Conservation (phyloP, 1,140 invertebrate species). For the Drosophila baimaii region DNA sequence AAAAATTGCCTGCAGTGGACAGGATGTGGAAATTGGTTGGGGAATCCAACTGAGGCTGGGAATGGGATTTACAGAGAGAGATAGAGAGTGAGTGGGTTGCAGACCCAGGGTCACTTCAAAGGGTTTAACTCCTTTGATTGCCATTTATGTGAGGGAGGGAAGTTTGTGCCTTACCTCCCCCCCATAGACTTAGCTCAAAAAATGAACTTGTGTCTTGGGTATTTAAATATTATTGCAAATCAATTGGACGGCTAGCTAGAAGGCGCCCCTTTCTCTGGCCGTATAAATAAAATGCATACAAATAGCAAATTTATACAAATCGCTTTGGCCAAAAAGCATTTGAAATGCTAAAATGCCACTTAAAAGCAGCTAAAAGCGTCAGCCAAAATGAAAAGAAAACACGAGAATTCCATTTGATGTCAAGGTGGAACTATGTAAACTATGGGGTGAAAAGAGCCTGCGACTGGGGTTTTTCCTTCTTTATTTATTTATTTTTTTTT, state of each 20-base stretch:
- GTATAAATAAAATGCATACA: constrained; percentile 80
- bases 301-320: constrained; percentile 84
- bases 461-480: constrained; percentile 9
- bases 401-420: constrained; percentile 81
- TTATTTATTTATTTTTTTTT: background rate
- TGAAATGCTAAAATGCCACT: constrained; percentile 83
- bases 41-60: constrained; percentile 1
- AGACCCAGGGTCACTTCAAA: constrained; percentile 56
- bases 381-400: constrained; percentile 84
- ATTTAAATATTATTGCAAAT: constrained; percentile 84
- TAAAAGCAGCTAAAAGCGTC: constrained; percentile 72
- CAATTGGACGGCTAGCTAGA: constrained; percentile 59
- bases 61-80: background rate
- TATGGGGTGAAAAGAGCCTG: constrained; percentile 38
- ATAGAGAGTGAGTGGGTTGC: background rate
- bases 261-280: background rate
- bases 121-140: constrained; percentile 68
- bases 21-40: constrained; percentile 50
- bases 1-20: constrained; percentile 61
- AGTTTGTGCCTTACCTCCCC: constrained; percentile 8
- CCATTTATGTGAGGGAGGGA: constrained; percentile 54
- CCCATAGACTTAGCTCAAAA: constrained; percentile 15
- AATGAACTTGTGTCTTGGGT: constrained; percentile 63
- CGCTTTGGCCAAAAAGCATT: constrained; percentile 54
- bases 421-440: constrained; percentile 80